Percentiles rank a stretch among this genome's conserved stretches.
These are phyloP conservation scores for Drosophila albomicans DNA, from an alignment of 1,140 invertebrate genomes.

Conservation along the genomic window DNA sequence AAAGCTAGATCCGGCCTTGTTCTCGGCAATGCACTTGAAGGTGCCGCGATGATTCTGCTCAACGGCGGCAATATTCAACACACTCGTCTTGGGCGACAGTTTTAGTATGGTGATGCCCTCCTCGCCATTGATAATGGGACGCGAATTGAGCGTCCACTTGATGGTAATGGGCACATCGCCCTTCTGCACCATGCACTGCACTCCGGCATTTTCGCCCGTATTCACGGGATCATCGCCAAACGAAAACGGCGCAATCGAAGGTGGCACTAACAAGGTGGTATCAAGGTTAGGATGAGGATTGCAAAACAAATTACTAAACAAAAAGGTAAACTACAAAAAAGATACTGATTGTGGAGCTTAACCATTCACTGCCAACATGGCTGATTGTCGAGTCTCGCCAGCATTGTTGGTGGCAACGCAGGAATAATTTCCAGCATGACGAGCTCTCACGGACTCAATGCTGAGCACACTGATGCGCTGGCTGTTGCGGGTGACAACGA, in stretches of 20 bases:
- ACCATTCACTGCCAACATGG: conserved; percentile 89
- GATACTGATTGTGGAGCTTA: conserved; percentile 34
- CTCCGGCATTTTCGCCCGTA: conserved; percentile 90
- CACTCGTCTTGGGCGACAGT: conserved; percentile 89
- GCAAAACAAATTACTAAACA: conserved; percentile 4
- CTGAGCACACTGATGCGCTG: conserved; percentile 89
- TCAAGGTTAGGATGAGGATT: conserved; percentile 4
- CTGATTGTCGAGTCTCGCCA: conserved; percentile 89
- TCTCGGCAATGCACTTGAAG: conserved; percentile 89
- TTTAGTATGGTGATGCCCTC: conserved; percentile 86
- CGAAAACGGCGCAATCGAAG: conserved; percentile 86
- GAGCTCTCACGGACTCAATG: conserved; percentile 88
- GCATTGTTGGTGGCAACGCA: conserved; percentile 91
- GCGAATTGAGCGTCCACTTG: conserved; percentile 87
- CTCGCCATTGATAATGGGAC: conserved; percentile 78
- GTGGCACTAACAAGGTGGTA: conserved; percentile 77
- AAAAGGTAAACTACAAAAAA: conserved; percentile 21
- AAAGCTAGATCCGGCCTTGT: conserved; percentile 86
- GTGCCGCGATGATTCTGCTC: conserved; percentile 86
- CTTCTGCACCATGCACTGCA: conserved; percentile 90
- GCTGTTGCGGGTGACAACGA: conserved; percentile 87
- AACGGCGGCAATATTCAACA: conserved; percentile 87
- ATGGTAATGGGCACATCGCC: conserved; percentile 90
- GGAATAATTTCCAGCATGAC: conserved; percentile 89
- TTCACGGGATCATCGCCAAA: conserved; percentile 90